These are phyloP conservation scores for Zaprionus vittiger DNA, from an alignment of 1,140 invertebrate genomes.

Conservation along the genomic window DNA sequence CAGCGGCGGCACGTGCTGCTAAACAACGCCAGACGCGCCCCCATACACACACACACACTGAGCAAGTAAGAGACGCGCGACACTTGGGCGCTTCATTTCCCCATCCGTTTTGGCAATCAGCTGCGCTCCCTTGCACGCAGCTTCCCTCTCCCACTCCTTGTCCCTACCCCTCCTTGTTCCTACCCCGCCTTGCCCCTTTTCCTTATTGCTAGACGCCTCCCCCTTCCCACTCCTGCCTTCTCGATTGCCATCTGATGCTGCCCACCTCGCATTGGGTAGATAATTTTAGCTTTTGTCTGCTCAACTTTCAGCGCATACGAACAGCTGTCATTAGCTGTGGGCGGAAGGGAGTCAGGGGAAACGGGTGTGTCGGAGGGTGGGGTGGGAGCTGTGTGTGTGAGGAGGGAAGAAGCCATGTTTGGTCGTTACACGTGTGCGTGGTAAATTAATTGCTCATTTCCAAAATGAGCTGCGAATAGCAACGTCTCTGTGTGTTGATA, in stretches of 20 bases:
- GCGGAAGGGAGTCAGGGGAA: background rate
- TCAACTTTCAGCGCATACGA: conserved; percentile 47
- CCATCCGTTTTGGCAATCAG: conserved; percentile 77
- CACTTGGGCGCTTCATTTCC: conserved; percentile 65
- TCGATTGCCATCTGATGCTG: conserved; percentile 1
- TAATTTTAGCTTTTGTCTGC: conserved; percentile 61
- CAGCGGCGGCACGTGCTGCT: conserved; percentile 67
- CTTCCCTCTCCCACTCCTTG: too few species aligned
- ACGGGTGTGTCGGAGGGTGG: background rate
- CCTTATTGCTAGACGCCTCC: too few species aligned
- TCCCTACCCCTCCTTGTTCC: background rate
- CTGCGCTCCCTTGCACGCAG: background rate
- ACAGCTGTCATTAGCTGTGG: conserved; percentile 18
- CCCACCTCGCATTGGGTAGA: conserved; percentile 11
- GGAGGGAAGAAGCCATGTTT: background rate
- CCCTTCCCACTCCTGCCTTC: background rate
- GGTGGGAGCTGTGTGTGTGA: background rate
- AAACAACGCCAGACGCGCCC: conserved; percentile 58
- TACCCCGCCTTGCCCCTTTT: background rate
- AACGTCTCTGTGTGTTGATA: conserved; percentile 6
- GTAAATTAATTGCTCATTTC: conserved; percentile 63
- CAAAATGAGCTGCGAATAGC: conserved; percentile 28
- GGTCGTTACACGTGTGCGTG: conserved; percentile 26
- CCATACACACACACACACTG: background rate
- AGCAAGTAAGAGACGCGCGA: background rate